A percentile compares a stretch with the other conserved stretches of the same genome.
These are phyloP conservation scores for Panopea generosa DNA, from an alignment of 2,888 invertebrate species.

Conservation along the genomic window DNA sequence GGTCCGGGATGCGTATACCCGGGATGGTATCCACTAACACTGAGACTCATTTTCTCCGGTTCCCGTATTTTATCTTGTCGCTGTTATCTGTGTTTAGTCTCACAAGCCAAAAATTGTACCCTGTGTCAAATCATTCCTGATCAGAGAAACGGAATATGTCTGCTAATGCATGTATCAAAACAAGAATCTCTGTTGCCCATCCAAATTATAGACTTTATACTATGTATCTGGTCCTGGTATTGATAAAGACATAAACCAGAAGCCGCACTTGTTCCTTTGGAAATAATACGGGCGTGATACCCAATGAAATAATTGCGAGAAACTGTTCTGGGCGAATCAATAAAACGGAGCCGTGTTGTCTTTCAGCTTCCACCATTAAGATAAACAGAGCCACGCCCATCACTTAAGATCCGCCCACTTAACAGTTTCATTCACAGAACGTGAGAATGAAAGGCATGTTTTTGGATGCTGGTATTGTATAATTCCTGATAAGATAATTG, in stretches of 20 bases:
- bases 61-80: conserved; percentile 56
- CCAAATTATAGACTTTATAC: conserved; percentile 64
- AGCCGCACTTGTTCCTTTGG: conserved; percentile 34
- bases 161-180: conserved; percentile 64
- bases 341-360: conserved; percentile 29
- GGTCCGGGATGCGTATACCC: conserved; percentile 80
- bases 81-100: conserved; percentile 65
- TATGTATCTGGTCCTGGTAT: conserved; percentile 36
- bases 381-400: conserved; percentile 16
- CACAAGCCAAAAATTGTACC: conserved; percentile 55
- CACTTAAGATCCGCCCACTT: conserved; percentile 10
- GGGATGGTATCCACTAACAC: conserved; percentile 80
- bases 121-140: conserved; percentile 63
- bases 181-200: conserved; percentile 58
- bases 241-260: conserved; percentile 58
- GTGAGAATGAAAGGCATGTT: background rate
- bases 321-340: conserved; percentile 36
- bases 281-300: conserved; percentile 45
- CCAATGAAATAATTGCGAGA: conserved; percentile 60
- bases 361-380: conserved; percentile 5
- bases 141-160: conserved; percentile 56
- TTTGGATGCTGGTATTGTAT: conserved; percentile 1
- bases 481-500: conserved; percentile 5
- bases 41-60: conserved; percentile 75
- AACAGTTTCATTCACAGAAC: conserved; percentile 16